These are phyloP conservation scores for Myotis daubentonii DNA, from an alignment of 2,797 vertebrate genomes.

Conservation along the genomic window DNA sequence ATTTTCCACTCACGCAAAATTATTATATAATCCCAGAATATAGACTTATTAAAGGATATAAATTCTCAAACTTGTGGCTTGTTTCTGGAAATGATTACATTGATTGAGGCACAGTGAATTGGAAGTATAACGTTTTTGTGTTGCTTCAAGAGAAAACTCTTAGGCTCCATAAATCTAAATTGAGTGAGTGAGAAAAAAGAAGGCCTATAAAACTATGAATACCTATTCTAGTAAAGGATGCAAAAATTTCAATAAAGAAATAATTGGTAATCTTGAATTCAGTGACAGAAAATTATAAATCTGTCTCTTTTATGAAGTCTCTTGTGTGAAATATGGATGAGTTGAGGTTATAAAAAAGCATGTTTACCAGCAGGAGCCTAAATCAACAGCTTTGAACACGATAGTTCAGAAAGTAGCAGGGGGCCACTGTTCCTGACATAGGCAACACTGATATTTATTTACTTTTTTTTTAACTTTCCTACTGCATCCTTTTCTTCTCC, in stretches of 20 bases:
- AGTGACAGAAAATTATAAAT: conserved; percentile 83
- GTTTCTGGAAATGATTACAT: conserved; percentile 78
- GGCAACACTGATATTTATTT: conserved; percentile 69
- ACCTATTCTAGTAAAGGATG: conserved; percentile 80
- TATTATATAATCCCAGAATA: conserved; percentile 71
- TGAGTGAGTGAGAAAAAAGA: conserved; percentile 78
- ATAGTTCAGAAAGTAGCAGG: conserved; percentile 62
- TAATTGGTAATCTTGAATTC: conserved; percentile 85
- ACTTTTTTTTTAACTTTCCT: conserved; percentile 57
- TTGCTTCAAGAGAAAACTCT: conserved; percentile 77
- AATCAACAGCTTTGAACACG: conserved; percentile 79
- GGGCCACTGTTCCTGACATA: conserved; percentile 42
- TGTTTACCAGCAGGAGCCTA: conserved; percentile 77
- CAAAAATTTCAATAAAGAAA: conserved; percentile 82
- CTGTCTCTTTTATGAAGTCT: conserved; percentile 78
- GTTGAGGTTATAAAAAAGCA: conserved; percentile 78
- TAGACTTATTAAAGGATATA: conserved; percentile 76
- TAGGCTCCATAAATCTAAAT: conserved; percentile 83
- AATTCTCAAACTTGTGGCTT: conserved; percentile 69
- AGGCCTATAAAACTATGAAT: conserved; percentile 77
- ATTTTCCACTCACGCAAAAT: conserved; percentile 59
- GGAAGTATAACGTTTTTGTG: conserved; percentile 77
- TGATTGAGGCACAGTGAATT: conserved; percentile 71
- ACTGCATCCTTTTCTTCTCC: background rate
- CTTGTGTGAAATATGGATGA: conserved; percentile 79